Conservation (phyloP, 2,888 invertebrate species). For the Pyrochroa serraticornis region DNA sequence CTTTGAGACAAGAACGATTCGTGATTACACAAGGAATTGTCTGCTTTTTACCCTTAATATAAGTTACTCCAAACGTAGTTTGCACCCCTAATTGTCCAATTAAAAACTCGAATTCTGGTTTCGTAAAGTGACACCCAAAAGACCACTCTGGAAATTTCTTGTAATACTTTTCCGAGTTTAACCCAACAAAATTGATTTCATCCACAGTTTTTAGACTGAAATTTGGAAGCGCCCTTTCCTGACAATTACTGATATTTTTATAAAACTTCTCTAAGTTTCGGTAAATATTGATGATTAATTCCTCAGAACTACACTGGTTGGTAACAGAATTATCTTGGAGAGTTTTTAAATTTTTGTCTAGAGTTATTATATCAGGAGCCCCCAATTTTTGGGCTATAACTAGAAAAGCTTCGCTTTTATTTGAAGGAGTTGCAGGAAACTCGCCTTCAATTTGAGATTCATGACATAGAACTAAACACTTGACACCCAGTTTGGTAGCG, state of each 20-base stretch:
- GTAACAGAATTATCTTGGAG: neutral
- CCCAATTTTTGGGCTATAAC: neutral
- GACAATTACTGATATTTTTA: too few relatives aligned
- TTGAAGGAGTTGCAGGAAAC: neutral
- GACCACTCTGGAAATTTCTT: slow-evolving; percentile 3
- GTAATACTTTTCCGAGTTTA: neutral
- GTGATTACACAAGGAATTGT: neutral
- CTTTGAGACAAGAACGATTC: neutral
- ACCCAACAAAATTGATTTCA: neutral
- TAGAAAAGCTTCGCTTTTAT: neutral
- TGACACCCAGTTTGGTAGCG: neutral
- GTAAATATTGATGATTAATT: neutral
- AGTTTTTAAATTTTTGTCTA: neutral
- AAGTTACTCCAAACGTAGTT: neutral
- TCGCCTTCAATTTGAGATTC: neutral
- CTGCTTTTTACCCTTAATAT: neutral
- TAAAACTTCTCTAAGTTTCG: too few relatives aligned
- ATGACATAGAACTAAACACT: neutral
- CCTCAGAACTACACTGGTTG: neutral
- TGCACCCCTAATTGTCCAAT: neutral
- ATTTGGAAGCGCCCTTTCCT: too few relatives aligned
- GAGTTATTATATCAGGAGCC: neutral
- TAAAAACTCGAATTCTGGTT: neutral
- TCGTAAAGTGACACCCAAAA: neutral
- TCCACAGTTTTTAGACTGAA: neutral